These are phyloP conservation scores for Aradophagus sp. DNA, from an alignment of 1,140 invertebrate species.

Conservation along the genomic window DNA sequence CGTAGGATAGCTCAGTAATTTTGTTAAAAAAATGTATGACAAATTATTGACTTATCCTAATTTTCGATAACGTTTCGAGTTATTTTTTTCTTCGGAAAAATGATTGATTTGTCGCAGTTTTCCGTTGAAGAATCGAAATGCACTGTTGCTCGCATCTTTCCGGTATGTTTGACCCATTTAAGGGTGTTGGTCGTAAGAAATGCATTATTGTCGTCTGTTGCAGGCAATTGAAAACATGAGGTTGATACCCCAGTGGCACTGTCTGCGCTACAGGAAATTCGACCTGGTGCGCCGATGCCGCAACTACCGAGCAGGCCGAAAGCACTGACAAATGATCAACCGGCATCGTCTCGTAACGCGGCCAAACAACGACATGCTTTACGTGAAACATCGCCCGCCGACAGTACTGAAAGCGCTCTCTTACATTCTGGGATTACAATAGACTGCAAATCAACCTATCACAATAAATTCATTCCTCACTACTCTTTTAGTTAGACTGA, in stretches of 20 bases:
- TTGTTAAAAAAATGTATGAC: no score
- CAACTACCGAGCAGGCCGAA: slow-evolving; percentile 76
- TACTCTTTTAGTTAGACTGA: slow-evolving; percentile 2
- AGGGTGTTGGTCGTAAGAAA: slow-evolving; percentile 10
- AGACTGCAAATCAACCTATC: slow-evolving; percentile 31
- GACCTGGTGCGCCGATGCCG: slow-evolving; percentile 83
- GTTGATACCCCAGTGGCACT: slow-evolving; percentile 86
- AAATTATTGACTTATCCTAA: no score
- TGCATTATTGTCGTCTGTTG: slow-evolving; percentile 42
- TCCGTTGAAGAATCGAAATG: no score
- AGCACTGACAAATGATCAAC: slow-evolving; percentile 65
- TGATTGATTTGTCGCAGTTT: no score
- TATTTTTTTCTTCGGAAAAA: no score
- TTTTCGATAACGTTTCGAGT: no score
- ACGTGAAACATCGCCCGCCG: slow-evolving; percentile 33
- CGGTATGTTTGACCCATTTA: no score
- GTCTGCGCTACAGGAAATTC: slow-evolving; percentile 84
- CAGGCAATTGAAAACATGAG: slow-evolving; percentile 78
- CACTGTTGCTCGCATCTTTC: no score
- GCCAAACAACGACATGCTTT: neutral
- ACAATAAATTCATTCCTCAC: slow-evolving; percentile 14
- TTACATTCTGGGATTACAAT: slow-evolving; percentile 42
- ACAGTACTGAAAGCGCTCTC: slow-evolving; percentile 45
- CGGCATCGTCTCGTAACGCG: neutral
- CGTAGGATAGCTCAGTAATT: no score